Evolutionary conservation across 2,888 invertebrate genomes (phyloP).

Genomic region (Pollenia amentaria): DNA sequence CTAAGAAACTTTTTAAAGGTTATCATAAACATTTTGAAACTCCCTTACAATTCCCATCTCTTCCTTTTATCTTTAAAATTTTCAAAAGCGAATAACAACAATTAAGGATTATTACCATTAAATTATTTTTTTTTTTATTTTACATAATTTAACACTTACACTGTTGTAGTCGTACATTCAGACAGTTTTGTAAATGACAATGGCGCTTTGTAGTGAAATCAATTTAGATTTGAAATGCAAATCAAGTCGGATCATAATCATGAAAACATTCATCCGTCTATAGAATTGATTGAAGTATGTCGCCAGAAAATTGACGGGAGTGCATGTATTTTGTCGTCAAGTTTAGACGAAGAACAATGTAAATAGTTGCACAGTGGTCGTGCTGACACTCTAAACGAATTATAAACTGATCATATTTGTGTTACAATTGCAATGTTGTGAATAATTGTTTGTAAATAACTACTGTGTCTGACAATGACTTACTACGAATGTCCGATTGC

Average conservation of each 20-base stretch:
- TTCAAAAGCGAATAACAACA: background rate
- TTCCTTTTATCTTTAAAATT: too few relatives aligned
- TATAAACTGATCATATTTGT: background rate
- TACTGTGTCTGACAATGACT: background rate
- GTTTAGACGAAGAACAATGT: conserved; percentile 16
- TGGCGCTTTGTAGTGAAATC: conserved; percentile 55
- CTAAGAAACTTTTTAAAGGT: too few relatives aligned
- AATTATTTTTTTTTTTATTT: conserved; percentile 33
- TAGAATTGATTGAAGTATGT: conserved; percentile 59
- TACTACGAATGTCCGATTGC: too few relatives aligned
- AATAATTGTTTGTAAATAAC: background rate
- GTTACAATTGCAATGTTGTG: background rate
- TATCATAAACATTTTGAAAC: too few relatives aligned
- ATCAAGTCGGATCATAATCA: conserved; percentile 63
- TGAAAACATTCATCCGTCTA: conserved; percentile 60
- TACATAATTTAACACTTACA: conserved; percentile 47
- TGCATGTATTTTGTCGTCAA: conserved; percentile 41
- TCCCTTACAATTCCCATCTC: too few relatives aligned
- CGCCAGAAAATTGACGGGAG: conserved; percentile 67
- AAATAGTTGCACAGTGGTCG: conserved; percentile 43
- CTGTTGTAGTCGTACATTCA: background rate
- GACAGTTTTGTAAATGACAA: conserved; percentile 17
- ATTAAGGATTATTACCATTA: conserved; percentile 30
- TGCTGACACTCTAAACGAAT: background rate
- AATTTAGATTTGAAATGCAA: conserved; percentile 65